Evolutionary conservation across 1,140 invertebrate species (phyloP).

Genomic region (Sycobia sp.): DNA sequence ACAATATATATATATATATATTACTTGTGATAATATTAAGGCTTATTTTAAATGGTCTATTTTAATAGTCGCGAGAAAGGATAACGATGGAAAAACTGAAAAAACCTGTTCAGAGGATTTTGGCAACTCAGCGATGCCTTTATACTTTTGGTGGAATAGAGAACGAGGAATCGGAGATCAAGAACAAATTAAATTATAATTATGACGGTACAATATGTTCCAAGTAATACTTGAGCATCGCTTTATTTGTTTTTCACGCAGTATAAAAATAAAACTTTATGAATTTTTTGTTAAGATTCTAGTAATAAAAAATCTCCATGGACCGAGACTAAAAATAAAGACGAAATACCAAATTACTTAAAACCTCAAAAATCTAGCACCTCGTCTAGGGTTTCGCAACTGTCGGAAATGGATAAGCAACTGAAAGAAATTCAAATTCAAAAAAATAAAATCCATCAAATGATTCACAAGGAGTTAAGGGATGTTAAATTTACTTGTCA

Average conservation of each 20-base stretch:
- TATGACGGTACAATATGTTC: conserved; percentile 12
- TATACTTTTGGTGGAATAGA: conserved; percentile 13
- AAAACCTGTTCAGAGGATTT: neutral
- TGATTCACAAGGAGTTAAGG: conserved; percentile 26
- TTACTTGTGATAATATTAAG: no score
- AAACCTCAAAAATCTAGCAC: neutral
- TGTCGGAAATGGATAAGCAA: conserved; percentile 14
- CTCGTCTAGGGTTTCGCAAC: neutral
- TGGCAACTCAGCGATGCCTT: conserved; percentile 18
- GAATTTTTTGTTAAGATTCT: neutral
- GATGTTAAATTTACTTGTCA: conserved; percentile 17
- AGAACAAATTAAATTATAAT: conserved; percentile 3
- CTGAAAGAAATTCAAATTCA: conserved; percentile 20
- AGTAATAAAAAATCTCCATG: neutral
- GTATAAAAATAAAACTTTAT: neutral
- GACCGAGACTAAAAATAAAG: neutral
- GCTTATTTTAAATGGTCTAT: no score
- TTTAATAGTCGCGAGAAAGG: conserved; percentile 16
- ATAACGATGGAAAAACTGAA: neutral
- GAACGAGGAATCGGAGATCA: neutral
- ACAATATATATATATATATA: no score
- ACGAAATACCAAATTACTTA: neutral
- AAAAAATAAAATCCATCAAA: conserved; percentile 24
- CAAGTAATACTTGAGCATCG: conserved; percentile 6
- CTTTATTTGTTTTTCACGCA: neutral